Evolutionary conservation across 2,888 invertebrate genomes (phyloP).

Genomic region (Coleophora deauratella): DNA sequence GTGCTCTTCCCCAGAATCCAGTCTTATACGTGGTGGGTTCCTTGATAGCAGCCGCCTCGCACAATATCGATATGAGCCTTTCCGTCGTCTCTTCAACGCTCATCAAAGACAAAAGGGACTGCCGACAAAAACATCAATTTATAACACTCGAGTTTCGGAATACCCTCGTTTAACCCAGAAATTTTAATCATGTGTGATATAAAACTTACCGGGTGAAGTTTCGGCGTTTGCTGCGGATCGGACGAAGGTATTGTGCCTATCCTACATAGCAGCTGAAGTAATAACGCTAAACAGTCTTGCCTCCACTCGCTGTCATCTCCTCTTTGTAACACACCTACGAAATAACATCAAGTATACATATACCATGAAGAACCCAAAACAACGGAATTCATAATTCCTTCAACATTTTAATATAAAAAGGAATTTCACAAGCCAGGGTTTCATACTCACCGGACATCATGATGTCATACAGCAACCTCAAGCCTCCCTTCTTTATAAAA

Average conservation of each 20-base stretch:
- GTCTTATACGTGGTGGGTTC: slow-evolving; percentile 91
- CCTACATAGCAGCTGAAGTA: slow-evolving; percentile 89
- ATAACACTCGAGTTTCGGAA: not conserved
- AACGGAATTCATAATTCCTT: too few species aligned
- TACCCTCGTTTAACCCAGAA: too few species aligned
- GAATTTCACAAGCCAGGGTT: too few species aligned
- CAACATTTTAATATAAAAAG: too few species aligned
- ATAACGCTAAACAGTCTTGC: slow-evolving; percentile 92
- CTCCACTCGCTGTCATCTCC: slow-evolving; percentile 92
- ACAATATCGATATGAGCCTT: slow-evolving; percentile 88
- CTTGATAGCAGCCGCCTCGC: slow-evolving; percentile 87
- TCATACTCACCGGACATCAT: slow-evolving; percentile 83
- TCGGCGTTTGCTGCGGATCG: slow-evolving; percentile 59
- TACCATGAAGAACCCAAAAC: too few species aligned
- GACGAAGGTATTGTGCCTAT: slow-evolving; percentile 81
- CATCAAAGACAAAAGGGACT: slow-evolving; percentile 87
- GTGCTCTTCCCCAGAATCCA: slow-evolving; percentile 94
- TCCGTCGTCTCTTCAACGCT: slow-evolving; percentile 88
- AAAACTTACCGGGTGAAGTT: slow-evolving; percentile 76
- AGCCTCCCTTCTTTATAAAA: slow-evolving; percentile 90
- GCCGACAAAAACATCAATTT: not conserved
- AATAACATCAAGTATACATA: too few species aligned
- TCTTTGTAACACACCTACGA: slow-evolving; percentile 78
- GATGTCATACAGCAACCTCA: slow-evolving; percentile 91
- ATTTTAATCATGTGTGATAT: not conserved